Base-by-base conservation (phyloP, 2,113 vertebrate genomes). In the Eclectus roratus region DNA sequence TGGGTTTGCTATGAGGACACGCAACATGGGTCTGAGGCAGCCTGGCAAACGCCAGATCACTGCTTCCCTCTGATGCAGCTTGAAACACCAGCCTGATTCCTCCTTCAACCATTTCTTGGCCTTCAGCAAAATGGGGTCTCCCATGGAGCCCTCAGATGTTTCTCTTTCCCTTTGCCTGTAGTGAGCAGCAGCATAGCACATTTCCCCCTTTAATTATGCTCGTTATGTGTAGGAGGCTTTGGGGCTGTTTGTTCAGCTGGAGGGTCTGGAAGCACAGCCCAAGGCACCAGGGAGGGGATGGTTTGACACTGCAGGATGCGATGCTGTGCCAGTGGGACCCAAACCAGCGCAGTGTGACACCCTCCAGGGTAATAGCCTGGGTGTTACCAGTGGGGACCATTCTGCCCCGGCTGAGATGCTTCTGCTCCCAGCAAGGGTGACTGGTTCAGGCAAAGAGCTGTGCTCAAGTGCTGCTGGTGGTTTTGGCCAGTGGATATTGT, bases 301-400 rank as follows among this genome's bases (percentile, higher is more conserved):
- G 43, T 61, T 14, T 27, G 80, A 39, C 0, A 0, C 5, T 23
- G 37, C 0, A 3, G 47, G 73, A 43, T 78, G 49, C 0, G 11
- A 53, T 31, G 55, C 53, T 49, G 50, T 52, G 44, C 25, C 41
- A 23, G 64, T 28, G n/a, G 58, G 33, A 64, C 39, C 21, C 27
- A 25, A 44, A 37, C 18, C 0, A 8, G 29, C 31, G 23, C 1
- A 0, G 15, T 15, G 58, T 3, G 8, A 27, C 66, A 64, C 5
- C 39, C 17, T 37, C 31, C 3, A 8, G 7, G 31, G 68, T 8
- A n/a, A 13, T 1, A 50, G 33, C n/a, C 35, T 43, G 31, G 77
- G 28, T 72, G n/a, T 41, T 44, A 43, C 23, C 10, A 33, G 19
- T 0, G 0, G 29, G 65, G 33, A n/a, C 41, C 16, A 6, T 47